A percentile compares a stretch with the other conserved stretches of the same genome.
These are phyloP conservation scores for Drosophila kohkoa DNA, from an alignment of 1,140 invertebrate species.

Conservation along the genomic window DNA sequence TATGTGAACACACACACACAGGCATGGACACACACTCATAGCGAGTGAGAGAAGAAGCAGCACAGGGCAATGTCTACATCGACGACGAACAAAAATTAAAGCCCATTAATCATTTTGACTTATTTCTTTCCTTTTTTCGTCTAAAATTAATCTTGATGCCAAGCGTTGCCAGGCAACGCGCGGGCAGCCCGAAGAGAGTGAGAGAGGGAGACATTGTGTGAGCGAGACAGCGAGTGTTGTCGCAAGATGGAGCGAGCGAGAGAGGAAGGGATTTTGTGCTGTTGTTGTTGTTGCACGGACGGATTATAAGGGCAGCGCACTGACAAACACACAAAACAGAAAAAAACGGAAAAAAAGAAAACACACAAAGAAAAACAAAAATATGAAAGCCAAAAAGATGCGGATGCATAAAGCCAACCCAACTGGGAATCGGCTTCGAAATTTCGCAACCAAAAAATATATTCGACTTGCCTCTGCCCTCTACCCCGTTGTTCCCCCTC, in stretches of 20 bases:
- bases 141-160: constrained; percentile 84
- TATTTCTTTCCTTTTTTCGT: constrained; percentile 83
- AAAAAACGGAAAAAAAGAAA: constrained; percentile 17
- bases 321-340: constrained; percentile 15
- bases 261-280: constrained; percentile 13
- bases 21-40: constrained; percentile 9
- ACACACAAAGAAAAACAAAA: constrained; percentile 35
- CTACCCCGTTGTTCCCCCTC: background rate
- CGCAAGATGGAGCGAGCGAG: constrained; percentile 25
- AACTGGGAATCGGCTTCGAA: constrained; percentile 48
- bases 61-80: constrained; percentile 35
- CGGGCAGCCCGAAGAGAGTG: constrained; percentile 17
- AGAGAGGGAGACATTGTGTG: constrained; percentile 27
- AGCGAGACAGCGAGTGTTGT: constrained; percentile 1
- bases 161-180: constrained; percentile 64
- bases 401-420: constrained; percentile 43
- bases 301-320: constrained; percentile 69
- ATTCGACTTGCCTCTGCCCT: constrained; percentile 10
- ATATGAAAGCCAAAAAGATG: constrained; percentile 54
- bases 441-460: constrained; percentile 43
- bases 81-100: constrained; percentile 76
- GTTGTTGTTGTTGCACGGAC: constrained; percentile 31
- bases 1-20: constrained; percentile 15
- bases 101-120: constrained; percentile 84
- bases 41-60: constrained; percentile 12